These are phyloP conservation scores for Spondyliosoma cantharus DNA, from an alignment of 2,797 vertebrate genomes.

Conservation along the genomic window DNA sequence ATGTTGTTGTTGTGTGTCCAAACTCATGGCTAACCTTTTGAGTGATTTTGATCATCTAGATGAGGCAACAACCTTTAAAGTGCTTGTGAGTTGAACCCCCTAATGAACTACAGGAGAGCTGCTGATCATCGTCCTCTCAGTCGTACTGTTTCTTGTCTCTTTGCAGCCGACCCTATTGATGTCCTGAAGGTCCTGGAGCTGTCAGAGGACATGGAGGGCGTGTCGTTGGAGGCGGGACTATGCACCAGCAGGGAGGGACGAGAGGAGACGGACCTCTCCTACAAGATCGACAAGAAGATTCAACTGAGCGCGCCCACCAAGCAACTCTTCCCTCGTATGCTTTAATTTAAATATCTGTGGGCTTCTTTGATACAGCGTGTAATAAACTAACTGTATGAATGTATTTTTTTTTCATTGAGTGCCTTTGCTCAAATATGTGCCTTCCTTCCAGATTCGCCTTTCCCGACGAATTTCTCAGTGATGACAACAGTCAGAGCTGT, in stretches of 20 bases:
- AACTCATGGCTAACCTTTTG: no score
- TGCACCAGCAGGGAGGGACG: constrained; percentile 84
- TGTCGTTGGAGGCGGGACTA: constrained; percentile 87
- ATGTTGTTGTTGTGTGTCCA: no score
- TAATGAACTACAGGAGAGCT: neutral
- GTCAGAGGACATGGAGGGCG: constrained; percentile 83
- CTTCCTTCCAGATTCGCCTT: constrained; percentile 83
- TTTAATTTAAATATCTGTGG: neutral
- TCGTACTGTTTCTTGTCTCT: constrained; percentile 17
- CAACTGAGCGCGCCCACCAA: constrained; percentile 85
- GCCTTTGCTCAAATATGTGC: neutral
- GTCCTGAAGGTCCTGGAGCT: constrained; percentile 86
- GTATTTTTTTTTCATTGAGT: constrained; percentile 2
- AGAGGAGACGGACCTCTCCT: constrained; percentile 86
- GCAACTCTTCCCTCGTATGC: constrained; percentile 88
- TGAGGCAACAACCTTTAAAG: neutral
- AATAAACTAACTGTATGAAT: neutral
- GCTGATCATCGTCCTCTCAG: neutral
- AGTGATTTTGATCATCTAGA: no score
- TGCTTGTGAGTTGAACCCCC: neutral
- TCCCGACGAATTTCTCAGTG: constrained; percentile 94
- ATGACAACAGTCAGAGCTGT: constrained; percentile 92
- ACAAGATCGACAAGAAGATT: constrained; percentile 85
- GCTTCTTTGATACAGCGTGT: neutral
- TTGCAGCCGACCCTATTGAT: constrained; percentile 81